Evolutionary conservation across 1,140 invertebrate genomes (phyloP).

Genomic region (Caligus rogercresseyi): DNA sequence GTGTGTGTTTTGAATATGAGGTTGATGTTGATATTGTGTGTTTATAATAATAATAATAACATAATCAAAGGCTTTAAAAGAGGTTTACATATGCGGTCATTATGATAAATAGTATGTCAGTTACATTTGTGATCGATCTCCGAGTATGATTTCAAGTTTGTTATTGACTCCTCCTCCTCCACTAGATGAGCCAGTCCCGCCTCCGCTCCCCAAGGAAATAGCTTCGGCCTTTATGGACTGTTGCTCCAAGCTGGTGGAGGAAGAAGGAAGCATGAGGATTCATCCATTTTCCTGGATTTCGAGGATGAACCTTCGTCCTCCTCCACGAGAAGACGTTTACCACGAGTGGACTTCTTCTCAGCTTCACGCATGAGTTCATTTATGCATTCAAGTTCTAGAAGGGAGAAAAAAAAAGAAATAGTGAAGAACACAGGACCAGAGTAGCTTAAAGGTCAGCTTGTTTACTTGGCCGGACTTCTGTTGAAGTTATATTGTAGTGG

Average conservation of each 20-base stretch:
- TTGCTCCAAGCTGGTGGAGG: too few relatives aligned
- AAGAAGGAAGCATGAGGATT: too few relatives aligned
- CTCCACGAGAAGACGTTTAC: conserved; percentile 14
- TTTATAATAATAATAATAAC: too few relatives aligned
- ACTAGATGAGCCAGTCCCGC: too few relatives aligned
- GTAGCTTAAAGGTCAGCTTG: too few relatives aligned
- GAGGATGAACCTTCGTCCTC: background rate
- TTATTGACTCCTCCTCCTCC: background rate
- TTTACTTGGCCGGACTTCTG: conserved; percentile 65
- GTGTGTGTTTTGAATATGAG: too few relatives aligned
- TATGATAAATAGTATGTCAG: background rate
- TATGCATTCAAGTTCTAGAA: conserved; percentile 14
- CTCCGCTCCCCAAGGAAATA: too few relatives aligned
- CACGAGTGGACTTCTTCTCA: conserved; percentile 11
- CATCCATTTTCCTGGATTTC: background rate
- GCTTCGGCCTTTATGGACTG: too few relatives aligned
- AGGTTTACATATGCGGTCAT: too few relatives aligned
- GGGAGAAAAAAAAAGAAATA: background rate
- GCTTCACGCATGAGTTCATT: conserved; percentile 15
- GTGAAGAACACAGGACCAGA: too few relatives aligned
- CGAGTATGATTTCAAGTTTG: conserved; percentile 1
- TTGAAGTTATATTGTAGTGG: conserved; percentile 67
- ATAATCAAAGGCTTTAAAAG: too few relatives aligned
- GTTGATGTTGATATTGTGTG: too few relatives aligned
- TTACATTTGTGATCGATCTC: background rate